These are phyloP conservation scores for Aphelocoma californica DNA, from an alignment of 2,797 vertebrate species.

Conservation along the genomic window DNA sequence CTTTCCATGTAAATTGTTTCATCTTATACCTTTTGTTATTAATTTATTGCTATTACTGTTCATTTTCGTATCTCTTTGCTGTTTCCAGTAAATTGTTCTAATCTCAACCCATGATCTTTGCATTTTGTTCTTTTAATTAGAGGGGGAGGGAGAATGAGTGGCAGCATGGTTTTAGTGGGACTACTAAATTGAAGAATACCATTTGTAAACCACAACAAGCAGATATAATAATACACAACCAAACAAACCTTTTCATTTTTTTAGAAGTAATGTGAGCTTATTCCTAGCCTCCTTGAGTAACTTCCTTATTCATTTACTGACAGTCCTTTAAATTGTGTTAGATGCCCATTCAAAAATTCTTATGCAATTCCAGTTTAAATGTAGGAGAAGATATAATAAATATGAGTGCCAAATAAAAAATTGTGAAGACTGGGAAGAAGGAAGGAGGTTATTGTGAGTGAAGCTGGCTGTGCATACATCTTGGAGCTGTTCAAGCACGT, in stretches of 20 bases:
- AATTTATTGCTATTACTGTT: not conserved
- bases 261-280: not conserved
- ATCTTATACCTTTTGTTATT: not conserved
- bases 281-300: not conserved
- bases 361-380: not conserved
- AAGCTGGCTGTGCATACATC: not conserved
- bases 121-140: not conserved
- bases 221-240: not conserved
- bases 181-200: not conserved
- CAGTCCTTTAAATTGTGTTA: not conserved
- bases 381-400: not conserved
- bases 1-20: not conserved
- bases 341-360: not conserved
- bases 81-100: not conserved
- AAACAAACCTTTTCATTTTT: not conserved
- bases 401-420: not conserved
- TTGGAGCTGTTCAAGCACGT: not conserved
- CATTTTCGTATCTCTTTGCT: not conserved
- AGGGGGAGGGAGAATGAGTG: fast-evolving
- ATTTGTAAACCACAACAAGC: not conserved
- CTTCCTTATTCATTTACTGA: not conserved
- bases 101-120: not conserved
- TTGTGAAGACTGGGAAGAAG: not conserved
- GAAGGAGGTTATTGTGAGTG: not conserved
- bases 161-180: not conserved